Evolutionary conservation across 2,888 invertebrate genomes (phyloP).

Genomic region (Falcaria lacertinaria): DNA sequence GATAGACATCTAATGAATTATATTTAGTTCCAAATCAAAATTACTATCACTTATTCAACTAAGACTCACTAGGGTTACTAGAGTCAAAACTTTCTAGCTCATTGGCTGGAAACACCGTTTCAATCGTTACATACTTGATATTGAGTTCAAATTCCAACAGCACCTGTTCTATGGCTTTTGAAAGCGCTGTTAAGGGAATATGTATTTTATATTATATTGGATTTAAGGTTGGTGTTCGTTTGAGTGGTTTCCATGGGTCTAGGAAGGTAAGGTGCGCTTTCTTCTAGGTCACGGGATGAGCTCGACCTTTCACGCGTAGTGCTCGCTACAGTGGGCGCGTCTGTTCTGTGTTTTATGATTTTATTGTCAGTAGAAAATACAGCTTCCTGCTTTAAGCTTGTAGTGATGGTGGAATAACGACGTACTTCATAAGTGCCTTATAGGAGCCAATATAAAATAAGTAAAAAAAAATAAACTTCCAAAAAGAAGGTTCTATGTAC

Average conservation of each 20-base stretch:
- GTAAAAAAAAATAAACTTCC: no score
- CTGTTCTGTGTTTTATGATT: slow-evolving; percentile 32
- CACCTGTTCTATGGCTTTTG: slow-evolving; percentile 29
- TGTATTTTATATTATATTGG: slow-evolving; percentile 5
- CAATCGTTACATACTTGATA: slow-evolving; percentile 26
- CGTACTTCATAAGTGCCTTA: no score
- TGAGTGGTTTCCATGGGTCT: slow-evolving; percentile 32
- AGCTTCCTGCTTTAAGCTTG: slow-evolving; percentile 16
- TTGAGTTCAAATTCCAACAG: slow-evolving; percentile 38
- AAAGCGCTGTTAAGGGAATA: slow-evolving; percentile 10
- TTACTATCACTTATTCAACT: slow-evolving; percentile 52
- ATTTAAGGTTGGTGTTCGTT: slow-evolving; percentile 25
- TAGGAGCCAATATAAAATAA: no score
- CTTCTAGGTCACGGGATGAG: slow-evolving; percentile 74
- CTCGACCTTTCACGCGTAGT: slow-evolving; percentile 75
- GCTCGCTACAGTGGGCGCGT: slow-evolving; percentile 57
- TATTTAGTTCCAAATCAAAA: slow-evolving; percentile 25
- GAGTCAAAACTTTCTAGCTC: slow-evolving; percentile 52
- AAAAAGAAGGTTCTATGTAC: no score
- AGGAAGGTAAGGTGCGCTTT: slow-evolving; percentile 57
- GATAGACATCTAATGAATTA: slow-evolving; percentile 21
- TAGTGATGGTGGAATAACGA: no score
- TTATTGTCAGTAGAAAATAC: slow-evolving; percentile 35
- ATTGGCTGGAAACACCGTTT: slow-evolving; percentile 14
- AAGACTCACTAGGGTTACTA: slow-evolving; percentile 35